Evolutionary conservation across 2,888 invertebrate species (phyloP), one percentile per base, ranked within the genome.

Genomic region (Melolontha melolontha): DNA sequence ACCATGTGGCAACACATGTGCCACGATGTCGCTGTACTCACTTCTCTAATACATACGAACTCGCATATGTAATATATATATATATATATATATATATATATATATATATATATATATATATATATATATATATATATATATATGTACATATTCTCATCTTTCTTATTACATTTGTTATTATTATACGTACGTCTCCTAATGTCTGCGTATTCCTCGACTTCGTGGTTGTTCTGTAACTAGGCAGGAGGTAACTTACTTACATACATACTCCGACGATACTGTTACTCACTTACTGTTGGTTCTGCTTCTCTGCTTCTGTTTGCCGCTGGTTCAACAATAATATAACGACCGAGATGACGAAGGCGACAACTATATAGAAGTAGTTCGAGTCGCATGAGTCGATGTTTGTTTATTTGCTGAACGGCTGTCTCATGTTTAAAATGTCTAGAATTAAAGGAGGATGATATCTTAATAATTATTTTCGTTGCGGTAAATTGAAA

Each of bases 1-100:
- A 42, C 69, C 70, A 73, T 73, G 73, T 74, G 74, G 72, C 71
- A 70, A 68, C 73, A 71, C 74, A 74, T 73, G 72, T 73, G 74
- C 57, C 29, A 44, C 7, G 14, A 39, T 49, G 47, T 39, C 49
- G 39, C 16, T 11, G 17, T 11, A 39, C 41, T n/a, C 41, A 42
- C 17, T 12, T 57, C 39, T 27, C 40, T 51, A 10, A 8, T 62
- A 12, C 34, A 39, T 40, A 41, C 44, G 17, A 16, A 14, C 41
- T 14, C 2, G 42, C 29, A 52, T 52, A 42, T 27, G 12, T 27
- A 57, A 41, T 55, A 41, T n/a, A 41, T 55, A 11, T 39, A 17
- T 50, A 11, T 22, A 8, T 47, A n/a, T 47, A 34, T 47, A 17
- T 14, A 14, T 47, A 47, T 6, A 47, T 17, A 17, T 14, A 14